Percentiles rank a stretch among this genome's conserved stretches.
Evolutionary conservation across 1,140 invertebrate species (phyloP).

Genomic region (Aricia agestis): DNA sequence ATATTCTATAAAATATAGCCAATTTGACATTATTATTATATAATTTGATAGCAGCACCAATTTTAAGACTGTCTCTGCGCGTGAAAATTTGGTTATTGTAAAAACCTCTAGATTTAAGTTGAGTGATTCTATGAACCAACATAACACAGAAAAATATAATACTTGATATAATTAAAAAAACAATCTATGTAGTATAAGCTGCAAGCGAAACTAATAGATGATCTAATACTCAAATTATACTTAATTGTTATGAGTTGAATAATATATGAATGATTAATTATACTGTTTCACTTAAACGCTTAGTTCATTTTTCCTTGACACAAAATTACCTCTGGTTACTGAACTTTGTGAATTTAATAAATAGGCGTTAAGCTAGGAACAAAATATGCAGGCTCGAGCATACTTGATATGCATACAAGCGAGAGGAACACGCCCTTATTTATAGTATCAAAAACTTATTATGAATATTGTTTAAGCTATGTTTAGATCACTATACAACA

Average conservation of each 20-base stretch:
- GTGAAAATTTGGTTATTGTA: too few species aligned
- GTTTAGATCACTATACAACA: too few species aligned
- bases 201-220: background rate
- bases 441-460: background rate
- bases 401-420: conserved; percentile 5
- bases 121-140: too few species aligned
- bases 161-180: too few species aligned
- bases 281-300: background rate
- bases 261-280: background rate
- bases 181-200: background rate
- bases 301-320: background rate
- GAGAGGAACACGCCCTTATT: background rate
- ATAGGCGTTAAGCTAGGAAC: background rate
- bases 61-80: too few species aligned
- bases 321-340: background rate
- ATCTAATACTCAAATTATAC: background rate
- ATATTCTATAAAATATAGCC: background rate
- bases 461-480: background rate
- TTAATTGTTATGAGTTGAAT: background rate
- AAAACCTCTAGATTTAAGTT: too few species aligned
- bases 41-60: background rate
- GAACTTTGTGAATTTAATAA: background rate
- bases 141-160: too few species aligned
- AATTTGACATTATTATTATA: conserved; percentile 1
- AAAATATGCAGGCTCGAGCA: conserved; percentile 5